These are phyloP conservation scores for Habroteleia sp. DNA, from an alignment of 2,888 invertebrate genomes.

Conservation along the genomic window DNA sequence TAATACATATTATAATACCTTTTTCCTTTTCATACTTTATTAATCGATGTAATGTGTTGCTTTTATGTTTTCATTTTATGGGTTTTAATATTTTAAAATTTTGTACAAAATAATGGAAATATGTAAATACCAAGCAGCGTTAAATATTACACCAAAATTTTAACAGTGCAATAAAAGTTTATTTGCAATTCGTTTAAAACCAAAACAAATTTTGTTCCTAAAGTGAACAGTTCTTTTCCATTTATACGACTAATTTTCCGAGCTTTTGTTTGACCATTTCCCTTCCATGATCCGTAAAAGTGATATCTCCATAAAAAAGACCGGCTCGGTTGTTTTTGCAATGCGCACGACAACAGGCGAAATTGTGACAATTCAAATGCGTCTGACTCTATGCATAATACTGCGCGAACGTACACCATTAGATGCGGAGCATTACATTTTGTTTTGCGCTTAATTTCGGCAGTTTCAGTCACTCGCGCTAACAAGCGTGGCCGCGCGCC, in stretches of 20 bases:
- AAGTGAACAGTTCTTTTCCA: conserved; percentile 16
- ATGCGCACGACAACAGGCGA: conserved; percentile 18
- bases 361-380: conserved; percentile 53
- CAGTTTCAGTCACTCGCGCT: conserved; percentile 71
- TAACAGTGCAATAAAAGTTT: neutral
- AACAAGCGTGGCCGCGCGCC: conserved; percentile 71
- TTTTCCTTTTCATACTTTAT: no score
- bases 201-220: conserved; percentile 4
- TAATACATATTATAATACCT: no score
- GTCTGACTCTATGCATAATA: conserved; percentile 42
- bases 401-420: conserved; percentile 66
- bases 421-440: conserved; percentile 74
- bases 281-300: conserved; percentile 46
- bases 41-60: no score
- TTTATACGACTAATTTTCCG: conserved; percentile 47
- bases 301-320: conserved; percentile 42
- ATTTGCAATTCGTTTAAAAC: conserved; percentile 8
- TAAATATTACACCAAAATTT: neutral
- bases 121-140: no score
- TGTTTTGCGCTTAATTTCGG: conserved; percentile 76
- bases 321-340: conserved; percentile 32
- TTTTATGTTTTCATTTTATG: no score
- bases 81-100: no score
- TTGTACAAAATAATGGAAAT: no score
- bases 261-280: conserved; percentile 46